Evolutionary conservation across 2,113 vertebrate genomes (phyloP).

Genomic region (Rhea pennata): DNA sequence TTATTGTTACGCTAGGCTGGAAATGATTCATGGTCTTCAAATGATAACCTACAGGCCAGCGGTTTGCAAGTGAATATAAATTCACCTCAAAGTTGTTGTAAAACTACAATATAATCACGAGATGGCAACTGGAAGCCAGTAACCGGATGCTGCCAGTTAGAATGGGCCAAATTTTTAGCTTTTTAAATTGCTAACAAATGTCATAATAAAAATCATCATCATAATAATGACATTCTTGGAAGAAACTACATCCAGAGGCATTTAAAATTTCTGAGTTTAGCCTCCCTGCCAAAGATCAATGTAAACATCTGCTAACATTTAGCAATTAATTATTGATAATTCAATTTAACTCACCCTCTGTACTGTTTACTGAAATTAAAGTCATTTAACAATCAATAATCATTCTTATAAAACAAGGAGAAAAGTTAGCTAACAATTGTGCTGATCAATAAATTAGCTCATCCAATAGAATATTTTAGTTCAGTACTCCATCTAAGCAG

Average conservation of each 20-base stretch:
- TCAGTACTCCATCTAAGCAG: background rate
- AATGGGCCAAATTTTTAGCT: background rate
- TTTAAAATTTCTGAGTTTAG: conserved; percentile 29
- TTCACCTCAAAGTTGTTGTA: background rate
- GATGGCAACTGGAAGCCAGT: background rate
- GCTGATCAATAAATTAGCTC: conserved; percentile 47
- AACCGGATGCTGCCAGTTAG: background rate
- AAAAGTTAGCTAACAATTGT: conserved; percentile 35
- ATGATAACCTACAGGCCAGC: background rate
- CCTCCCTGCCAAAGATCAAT: background rate
- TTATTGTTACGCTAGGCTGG: background rate
- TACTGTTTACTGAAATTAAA: conserved; percentile 53
- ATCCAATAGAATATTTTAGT: conserved; percentile 32
- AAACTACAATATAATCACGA: background rate
- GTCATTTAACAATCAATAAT: conserved; percentile 55
- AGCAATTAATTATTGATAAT: conserved; percentile 62
- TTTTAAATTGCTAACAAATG: background rate
- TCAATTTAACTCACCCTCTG: conserved; percentile 46
- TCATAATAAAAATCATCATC: background rate
- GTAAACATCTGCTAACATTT: conserved; percentile 26
- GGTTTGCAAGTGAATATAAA: background rate
- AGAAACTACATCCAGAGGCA: background rate
- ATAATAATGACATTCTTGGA: background rate
- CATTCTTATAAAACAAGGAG: conserved; percentile 28
- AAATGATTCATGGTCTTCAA: background rate